Evolutionary conservation across 2,888 invertebrate genomes (phyloP).

Genomic region (Physocephala rufipes): DNA sequence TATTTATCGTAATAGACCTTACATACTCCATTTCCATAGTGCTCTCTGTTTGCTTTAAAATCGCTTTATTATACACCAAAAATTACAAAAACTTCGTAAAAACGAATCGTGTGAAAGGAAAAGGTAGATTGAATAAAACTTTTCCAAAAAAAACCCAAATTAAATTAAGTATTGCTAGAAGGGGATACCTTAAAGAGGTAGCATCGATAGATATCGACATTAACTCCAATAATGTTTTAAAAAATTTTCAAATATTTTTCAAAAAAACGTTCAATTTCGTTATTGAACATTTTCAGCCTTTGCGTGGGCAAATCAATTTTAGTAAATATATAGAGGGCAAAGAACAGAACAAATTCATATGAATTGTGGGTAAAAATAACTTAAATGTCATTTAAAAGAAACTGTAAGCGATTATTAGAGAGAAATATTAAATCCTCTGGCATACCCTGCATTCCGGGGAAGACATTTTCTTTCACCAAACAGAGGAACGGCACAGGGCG

Average conservation of each 20-base stretch:
- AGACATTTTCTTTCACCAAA: slow-evolving; percentile 15
- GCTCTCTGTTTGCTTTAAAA: background rate
- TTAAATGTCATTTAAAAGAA: slow-evolving; percentile 31
- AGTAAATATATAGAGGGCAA: background rate
- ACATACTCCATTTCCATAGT: background rate
- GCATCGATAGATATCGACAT: background rate
- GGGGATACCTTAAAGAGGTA: too few species aligned
- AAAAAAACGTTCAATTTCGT: slow-evolving; percentile 34
- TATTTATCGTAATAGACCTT: background rate
- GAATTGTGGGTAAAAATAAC: slow-evolving; percentile 27
- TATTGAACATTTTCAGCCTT: slow-evolving; percentile 44
- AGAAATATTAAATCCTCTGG: slow-evolving; percentile 38
- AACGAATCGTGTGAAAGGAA: background rate
- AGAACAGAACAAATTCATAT: background rate
- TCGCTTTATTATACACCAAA: background rate
- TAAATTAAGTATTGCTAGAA: too few species aligned
- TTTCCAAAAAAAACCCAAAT: background rate
- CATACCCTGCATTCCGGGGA: background rate
- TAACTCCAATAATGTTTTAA: background rate
- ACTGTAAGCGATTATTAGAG: slow-evolving; percentile 27
- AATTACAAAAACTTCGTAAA: background rate
- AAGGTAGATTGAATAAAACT: slow-evolving; percentile 10
- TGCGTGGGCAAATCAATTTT: background rate
- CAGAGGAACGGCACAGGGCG: too few species aligned
- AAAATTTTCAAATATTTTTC: too few species aligned